Evolutionary conservation across 2,797 vertebrate species (phyloP), one percentile per base, ranked within the genome.

Genomic region (Chelidonichthys spinosus): DNA sequence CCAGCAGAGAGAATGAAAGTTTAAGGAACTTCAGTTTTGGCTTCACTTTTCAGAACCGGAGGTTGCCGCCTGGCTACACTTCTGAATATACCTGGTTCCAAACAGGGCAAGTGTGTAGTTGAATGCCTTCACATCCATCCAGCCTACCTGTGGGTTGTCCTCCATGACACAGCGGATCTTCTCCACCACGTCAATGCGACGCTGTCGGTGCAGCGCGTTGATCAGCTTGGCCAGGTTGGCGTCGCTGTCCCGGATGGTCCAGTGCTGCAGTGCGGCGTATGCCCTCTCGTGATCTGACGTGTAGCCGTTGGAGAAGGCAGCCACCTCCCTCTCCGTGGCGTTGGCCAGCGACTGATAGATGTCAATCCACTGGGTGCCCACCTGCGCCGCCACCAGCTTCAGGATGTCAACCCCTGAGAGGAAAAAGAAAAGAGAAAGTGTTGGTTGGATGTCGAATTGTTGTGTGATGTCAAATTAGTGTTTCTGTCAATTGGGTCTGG

Each of bases 111-210:
- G n/a, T n/a, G n/a, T n/a, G n/a, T n/a, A n/a, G n/a, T n/a, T n/a
- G n/a, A n/a, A n/a, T 9, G 35, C 15, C 18, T 33, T 14, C 4
- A 14, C 35, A 2, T 53, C 33, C 10, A 3, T 25, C n/a, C 37
- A 4, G 7, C 76, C 84, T 93, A 98, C 98, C 96, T 98, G 96
- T 0, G 96, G 89, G 55, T 97, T 96, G 82, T 99, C 98, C 88
- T 99, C 98, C 97, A 99, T 99, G 79, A 99, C 90, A 7, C 95
- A 95, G 1, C 98, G 96, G 69, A 99, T 97, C 93, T 97, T 98
- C 92, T 99, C 98, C 80, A 99, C 97, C 18, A 99, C 97, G 0
- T 99, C 97, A 0, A 96, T 98, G 87, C 97, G 96, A 0, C 97
- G 94, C 78, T 97, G 97, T 66, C 96, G 95, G 61, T 98, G 98